Evolutionary conservation across 2,888 invertebrate species (phyloP), one percentile per base, ranked within the genome.

Genomic region (Pegoplata infirma): DNA sequence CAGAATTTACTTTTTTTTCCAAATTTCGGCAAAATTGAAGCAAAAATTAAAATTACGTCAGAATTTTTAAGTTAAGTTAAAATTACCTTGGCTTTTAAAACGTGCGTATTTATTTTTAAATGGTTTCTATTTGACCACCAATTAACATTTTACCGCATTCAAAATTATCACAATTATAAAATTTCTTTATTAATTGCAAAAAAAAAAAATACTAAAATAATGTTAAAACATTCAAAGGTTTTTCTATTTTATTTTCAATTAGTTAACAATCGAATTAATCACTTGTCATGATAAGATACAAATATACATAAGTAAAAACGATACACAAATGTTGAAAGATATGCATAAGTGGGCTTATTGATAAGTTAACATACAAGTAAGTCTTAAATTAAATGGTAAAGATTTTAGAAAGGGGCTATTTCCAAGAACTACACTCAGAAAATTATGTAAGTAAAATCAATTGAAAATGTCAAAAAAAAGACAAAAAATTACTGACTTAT

Each of bases 241-340:
- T 8, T 17, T 56, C 5, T 10, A 25, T 44, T 28, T 46, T 25
- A 25, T 21, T n/a, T n/a, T n/a, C n/a, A n/a, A n/a, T 25, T 46
- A 12, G 44, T 46, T 25, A 25, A 10, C 25, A 59, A 46, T 59
- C 44, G 23, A 59, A 59, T 59, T 44, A 59, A 44, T 59, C 23
- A 44, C 44, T 46, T 46, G 46, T 59, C 5, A 16, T 59, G 46
- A 40, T 46, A 25, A 59, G 2, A 16, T 17, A 17, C 5, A 5
- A 10, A 0, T 28, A 16, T 55, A 12, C 6, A 17, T 28, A 25
- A 25, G 17, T 16, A 53, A 32, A n/a, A 2, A 36, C 6, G 25
- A n/a, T 25, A 36, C 2, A 12, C 12, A 12, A 36, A 36, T 25
- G 32, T 32, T 2, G 2, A 8, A 7, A 32, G 32, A 32, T 32